A percentile compares a stretch with the other conserved stretches of the same genome.
phyloP scores from a whole-genome alignment of 2,113 vertebrate genomes.

The Python bivittatus region DNA sequence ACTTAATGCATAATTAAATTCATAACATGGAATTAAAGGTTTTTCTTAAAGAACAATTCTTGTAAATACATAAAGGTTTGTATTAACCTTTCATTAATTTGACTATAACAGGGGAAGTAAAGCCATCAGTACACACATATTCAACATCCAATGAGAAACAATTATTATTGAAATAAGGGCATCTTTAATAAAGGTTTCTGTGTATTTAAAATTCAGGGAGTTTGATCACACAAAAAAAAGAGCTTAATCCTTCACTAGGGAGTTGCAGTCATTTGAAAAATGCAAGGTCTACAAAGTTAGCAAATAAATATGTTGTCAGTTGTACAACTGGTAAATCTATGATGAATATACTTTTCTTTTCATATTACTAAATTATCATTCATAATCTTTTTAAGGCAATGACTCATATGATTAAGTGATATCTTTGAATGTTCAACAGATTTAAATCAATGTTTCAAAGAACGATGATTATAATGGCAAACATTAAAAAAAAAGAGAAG shows the following conservation, averaged over 20 bases:
- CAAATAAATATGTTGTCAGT: conserved; percentile 6
- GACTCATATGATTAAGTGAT: background rate
- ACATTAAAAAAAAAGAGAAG: background rate
- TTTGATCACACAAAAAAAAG: background rate
- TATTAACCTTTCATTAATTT: conserved; percentile 5
- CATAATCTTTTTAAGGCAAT: conserved; percentile 33
- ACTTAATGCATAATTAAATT: background rate
- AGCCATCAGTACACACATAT: background rate
- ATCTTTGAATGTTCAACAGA: background rate
- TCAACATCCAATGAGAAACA: background rate
- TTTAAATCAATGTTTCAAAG: conserved; percentile 21
- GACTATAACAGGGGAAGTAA: background rate
- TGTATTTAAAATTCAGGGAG: background rate
- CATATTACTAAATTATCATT: conserved; percentile 27
- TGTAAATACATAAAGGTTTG: background rate
- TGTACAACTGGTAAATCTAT: background rate
- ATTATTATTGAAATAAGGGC: background rate
- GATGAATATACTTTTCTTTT: conserved; percentile 7
- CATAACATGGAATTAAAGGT: background rate
- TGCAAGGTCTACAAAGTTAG: background rate
- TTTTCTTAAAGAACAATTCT: background rate
- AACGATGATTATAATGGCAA: conserved; percentile 36
- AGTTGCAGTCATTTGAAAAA: background rate
- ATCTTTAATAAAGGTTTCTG: background rate
- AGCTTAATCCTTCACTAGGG: background rate